phyloP scores from a whole-genome alignment of 2,113 vertebrate genomes.

The Numida meleagris region DNA sequence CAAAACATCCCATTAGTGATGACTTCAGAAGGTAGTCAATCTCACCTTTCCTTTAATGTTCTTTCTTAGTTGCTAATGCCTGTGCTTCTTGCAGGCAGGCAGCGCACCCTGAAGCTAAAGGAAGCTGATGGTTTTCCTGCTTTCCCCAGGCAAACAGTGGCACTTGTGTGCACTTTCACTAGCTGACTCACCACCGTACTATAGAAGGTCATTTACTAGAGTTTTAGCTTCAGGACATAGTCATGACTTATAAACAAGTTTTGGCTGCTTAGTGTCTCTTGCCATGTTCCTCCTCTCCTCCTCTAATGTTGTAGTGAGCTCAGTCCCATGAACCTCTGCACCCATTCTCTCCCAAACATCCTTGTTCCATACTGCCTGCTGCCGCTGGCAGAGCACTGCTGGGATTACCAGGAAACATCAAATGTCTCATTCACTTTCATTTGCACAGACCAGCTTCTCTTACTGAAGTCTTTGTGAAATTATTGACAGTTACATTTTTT shows the following conservation, averaged over 20 bases:
- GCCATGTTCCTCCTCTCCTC: background rate
- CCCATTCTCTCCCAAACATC: too few species aligned
- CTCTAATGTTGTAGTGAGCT: background rate
- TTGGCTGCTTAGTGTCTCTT: background rate
- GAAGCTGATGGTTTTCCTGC: background rate
- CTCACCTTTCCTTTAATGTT: background rate
- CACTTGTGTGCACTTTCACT: background rate
- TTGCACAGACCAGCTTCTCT: background rate
- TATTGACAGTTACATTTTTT: background rate
- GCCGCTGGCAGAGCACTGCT: background rate
- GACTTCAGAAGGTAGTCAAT: background rate
- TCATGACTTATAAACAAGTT: background rate
- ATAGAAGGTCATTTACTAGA: background rate
- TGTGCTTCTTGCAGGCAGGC: background rate
- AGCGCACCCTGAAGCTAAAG: background rate
- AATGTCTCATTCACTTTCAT: background rate
- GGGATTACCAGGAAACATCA: background rate
- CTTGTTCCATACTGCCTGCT: background rate
- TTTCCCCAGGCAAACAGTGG: background rate
- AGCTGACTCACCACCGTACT: background rate
- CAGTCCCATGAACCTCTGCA: too few species aligned
- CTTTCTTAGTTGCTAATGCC: background rate
- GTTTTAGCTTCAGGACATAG: background rate
- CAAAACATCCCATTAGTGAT: background rate
- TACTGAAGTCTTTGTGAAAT: background rate